A percentile compares a stretch with the other conserved stretches of the same genome.
These are phyloP conservation scores for Caerostris extrusa DNA, from an alignment of 1,140 invertebrate species.

Conservation along the genomic window DNA sequence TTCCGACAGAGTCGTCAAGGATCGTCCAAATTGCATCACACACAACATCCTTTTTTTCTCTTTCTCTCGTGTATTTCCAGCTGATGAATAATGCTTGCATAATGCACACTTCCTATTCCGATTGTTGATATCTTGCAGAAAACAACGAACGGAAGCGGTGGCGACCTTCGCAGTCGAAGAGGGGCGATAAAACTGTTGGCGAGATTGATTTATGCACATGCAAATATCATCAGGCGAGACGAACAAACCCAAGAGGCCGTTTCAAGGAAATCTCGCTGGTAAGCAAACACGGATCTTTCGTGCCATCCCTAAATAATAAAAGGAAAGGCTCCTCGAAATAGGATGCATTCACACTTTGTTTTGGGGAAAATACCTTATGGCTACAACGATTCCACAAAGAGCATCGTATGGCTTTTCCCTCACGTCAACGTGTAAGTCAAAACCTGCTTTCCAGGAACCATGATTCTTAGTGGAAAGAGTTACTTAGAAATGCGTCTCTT, in stretches of 20 bases:
- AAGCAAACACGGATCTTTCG: neutral
- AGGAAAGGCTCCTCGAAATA: neutral
- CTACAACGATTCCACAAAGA: too few species aligned
- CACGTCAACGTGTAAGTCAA: too few species aligned
- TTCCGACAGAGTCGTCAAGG: too few species aligned
- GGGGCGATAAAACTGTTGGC: neutral
- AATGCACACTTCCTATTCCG: constrained; percentile 44
- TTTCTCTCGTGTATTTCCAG: neutral
- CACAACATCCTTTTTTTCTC: neutral
- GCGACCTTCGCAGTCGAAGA: constrained; percentile 11
- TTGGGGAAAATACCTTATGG: neutral
- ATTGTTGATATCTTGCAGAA: neutral
- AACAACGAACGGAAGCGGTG: constrained; percentile 25
- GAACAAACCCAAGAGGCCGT: neutral
- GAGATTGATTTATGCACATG: constrained; percentile 4
- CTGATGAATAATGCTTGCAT: constrained; percentile 45
- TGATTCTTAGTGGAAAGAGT: too few species aligned
- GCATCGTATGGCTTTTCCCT: too few species aligned
- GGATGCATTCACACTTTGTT: neutral
- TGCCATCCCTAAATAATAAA: neutral
- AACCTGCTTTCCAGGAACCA: too few species aligned
- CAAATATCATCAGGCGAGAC: neutral
- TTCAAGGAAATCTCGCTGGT: neutral
- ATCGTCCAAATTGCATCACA: neutral
- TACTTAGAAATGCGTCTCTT: too few species aligned